phyloP scores from a whole-genome alignment of 2,888 invertebrate species.

The Masnerella sp. region DNA sequence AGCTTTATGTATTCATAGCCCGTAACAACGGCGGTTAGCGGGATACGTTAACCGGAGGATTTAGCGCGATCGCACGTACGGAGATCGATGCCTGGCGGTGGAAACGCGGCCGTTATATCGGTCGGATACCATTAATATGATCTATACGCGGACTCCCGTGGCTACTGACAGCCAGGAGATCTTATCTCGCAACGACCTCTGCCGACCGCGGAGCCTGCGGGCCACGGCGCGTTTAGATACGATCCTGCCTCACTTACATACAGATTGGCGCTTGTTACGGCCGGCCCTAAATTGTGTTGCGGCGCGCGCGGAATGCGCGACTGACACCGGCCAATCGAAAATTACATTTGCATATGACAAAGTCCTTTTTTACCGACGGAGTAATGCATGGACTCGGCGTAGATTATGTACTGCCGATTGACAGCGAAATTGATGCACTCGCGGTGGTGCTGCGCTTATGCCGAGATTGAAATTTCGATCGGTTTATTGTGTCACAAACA shows the following conservation, averaged over 20 bases:
- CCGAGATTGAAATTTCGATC: conserved; percentile 3
- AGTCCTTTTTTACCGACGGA: conserved; percentile 24
- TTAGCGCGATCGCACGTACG: conserved; percentile 20
- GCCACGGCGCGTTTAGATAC: conserved; percentile 38
- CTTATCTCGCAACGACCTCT: conserved; percentile 63
- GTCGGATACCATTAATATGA: conserved; percentile 73
- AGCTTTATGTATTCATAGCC: no score
- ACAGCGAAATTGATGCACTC: conserved; percentile 36
- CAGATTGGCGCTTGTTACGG: conserved; percentile 70
- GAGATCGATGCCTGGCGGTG: conserved; percentile 48
- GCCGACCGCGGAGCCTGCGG: conserved; percentile 43
- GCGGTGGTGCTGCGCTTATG: conserved; percentile 5
- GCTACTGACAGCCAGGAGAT: conserved; percentile 68
- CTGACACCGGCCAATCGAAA: conserved; percentile 38
- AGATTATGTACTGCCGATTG: conserved; percentile 26
- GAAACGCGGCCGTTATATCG: conserved; percentile 34
- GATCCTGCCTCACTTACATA: conserved; percentile 73
- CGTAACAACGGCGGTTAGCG: conserved; percentile 11
- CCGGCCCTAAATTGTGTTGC: conserved; percentile 45
- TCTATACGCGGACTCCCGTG: conserved; percentile 74
- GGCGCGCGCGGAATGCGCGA: conserved; percentile 41
- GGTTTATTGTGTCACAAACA: conserved; percentile 1
- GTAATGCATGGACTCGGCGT: conserved; percentile 18
- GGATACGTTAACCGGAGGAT: conserved; percentile 33
- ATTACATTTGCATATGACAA: conserved; percentile 54